These are phyloP conservation scores for Stegodyphus mimosarum DNA, from an alignment of 1,140 invertebrate genomes.

Conservation along the genomic window DNA sequence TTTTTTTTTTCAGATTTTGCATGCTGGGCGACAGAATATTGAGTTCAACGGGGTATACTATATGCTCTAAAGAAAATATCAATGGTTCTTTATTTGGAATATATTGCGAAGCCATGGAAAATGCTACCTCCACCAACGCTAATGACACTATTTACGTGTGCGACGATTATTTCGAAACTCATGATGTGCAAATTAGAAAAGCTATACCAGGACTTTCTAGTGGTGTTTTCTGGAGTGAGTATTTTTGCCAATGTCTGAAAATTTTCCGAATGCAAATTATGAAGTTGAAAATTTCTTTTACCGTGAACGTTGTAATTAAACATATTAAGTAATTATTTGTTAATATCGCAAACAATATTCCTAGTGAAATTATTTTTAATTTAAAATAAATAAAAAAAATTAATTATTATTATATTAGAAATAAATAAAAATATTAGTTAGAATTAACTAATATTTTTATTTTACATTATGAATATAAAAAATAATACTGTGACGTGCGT, in stretches of 20 bases:
- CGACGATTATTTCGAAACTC: slow-evolving; percentile 79
- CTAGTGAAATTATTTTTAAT: no score
- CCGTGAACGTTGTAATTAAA: no score
- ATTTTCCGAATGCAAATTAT: no score
- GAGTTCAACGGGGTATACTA: neutral
- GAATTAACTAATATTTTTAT: no score
- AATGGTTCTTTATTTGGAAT: slow-evolving; percentile 41
- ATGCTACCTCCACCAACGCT: neutral
- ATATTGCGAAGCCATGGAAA: slow-evolving; percentile 24
- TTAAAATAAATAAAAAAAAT: no score
- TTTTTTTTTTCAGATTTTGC: slow-evolving; percentile 51
- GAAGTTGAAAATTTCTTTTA: no score
- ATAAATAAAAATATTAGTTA: no score
- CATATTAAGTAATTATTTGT: no score
- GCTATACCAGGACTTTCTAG: slow-evolving; percentile 84
- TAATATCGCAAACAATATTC: no score
- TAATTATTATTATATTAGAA: no score
- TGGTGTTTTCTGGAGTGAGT: slow-evolving; percentile 79
- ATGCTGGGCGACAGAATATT: slow-evolving; percentile 54
- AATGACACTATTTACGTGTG: slow-evolving; percentile 69
- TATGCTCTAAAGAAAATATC: slow-evolving; percentile 58
- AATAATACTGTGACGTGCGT: no score
- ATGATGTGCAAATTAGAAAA: slow-evolving; percentile 71
- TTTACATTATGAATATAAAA: no score
- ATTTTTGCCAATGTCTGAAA: neutral